Base-by-base conservation (phyloP, 2,797 vertebrate species). In the Hyperoplus immaculatus region DNA sequence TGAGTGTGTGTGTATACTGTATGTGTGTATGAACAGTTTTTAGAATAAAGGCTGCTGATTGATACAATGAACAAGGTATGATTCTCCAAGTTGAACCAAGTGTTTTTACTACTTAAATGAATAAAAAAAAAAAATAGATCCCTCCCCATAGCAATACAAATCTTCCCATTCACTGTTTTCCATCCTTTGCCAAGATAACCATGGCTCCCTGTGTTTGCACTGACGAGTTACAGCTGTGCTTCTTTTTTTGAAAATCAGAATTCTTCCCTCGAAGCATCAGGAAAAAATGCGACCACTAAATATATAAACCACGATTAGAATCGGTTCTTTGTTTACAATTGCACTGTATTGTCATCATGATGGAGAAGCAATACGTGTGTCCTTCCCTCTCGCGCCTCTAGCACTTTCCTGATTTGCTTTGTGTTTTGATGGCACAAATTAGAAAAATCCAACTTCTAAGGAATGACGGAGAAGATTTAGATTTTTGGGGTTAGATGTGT, bases 361-460 rank as follows among this genome's bases (percentile, higher is more conserved):
- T 62, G 81, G 77, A 88, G 81, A 93, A 94, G 93, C 94, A 95
- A 95, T 95, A 94, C 85, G 69, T 61, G 36, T 84, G 71, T 82
- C 49, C 43, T 82, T 77, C 71, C 71, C 57, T n/a, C 47, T 77
- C 4, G 10, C 49, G 79, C 61, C 50, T 78, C 68, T 56, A 49
- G 77, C 88, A 84, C 86, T 75, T 92, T 91, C 72, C 42, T 80
- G 47, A 82, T 45, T 73, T 77, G 76, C 76, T 77, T 65, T 85
- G 53, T 73, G 61, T 72, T 29, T 78, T 71, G 1, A 71, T 83
- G 63, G 80, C 75, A 84, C 82, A 78, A 75, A 51, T 78, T 53
- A 29, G 29, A 42, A 64, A 68, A 81, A 71, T 77, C 61, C 11
- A 67, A 39, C 46, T 70, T 77, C 60, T 72, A 56, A 74, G 7